Conservation (phyloP, 2,888 invertebrate species). For the Volucella inflata region DNA sequence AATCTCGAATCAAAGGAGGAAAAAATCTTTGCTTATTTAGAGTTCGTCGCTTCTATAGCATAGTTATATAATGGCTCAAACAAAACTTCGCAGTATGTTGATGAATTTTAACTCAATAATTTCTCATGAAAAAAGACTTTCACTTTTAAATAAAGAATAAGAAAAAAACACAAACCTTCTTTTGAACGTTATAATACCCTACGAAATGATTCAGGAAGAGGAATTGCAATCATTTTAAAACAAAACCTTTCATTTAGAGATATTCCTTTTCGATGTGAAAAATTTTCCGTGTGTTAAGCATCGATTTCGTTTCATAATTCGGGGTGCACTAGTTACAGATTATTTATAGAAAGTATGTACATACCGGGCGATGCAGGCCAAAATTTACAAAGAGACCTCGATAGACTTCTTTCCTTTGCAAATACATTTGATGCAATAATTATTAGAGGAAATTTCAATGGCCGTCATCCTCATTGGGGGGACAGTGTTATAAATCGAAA, state of each 20-base stretch:
- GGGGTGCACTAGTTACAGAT: neutral
- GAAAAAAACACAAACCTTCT: slow-evolving; percentile 4
- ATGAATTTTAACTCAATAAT: neutral
- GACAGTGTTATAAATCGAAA: too few species aligned
- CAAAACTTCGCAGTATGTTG: slow-evolving; percentile 1
- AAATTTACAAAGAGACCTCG: neutral
- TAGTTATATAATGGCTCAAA: slow-evolving; percentile 17
- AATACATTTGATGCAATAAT: neutral
- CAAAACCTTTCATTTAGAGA: slow-evolving; percentile 3
- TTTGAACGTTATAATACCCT: neutral
- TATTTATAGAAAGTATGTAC: slow-evolving; percentile 14
- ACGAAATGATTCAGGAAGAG: neutral
- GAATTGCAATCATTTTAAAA: slow-evolving; percentile 1
- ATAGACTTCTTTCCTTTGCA: slow-evolving; percentile 10
- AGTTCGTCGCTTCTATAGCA: slow-evolving; percentile 23
- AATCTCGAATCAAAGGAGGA: slow-evolving; percentile 9
- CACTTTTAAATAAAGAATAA: slow-evolving; percentile 12
- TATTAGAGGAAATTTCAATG: too few species aligned
- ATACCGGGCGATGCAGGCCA: slow-evolving; percentile 5
- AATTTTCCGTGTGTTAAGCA: slow-evolving; percentile 14
- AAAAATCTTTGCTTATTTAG: slow-evolving; percentile 10
- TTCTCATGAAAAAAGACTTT: neutral
- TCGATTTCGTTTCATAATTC: slow-evolving; percentile 4
- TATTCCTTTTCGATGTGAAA: slow-evolving; percentile 17
- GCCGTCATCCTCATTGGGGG: too few species aligned